phyloP scores from a whole-genome alignment of 2,888 invertebrate species.

The Melinaea marsaeus region DNA sequence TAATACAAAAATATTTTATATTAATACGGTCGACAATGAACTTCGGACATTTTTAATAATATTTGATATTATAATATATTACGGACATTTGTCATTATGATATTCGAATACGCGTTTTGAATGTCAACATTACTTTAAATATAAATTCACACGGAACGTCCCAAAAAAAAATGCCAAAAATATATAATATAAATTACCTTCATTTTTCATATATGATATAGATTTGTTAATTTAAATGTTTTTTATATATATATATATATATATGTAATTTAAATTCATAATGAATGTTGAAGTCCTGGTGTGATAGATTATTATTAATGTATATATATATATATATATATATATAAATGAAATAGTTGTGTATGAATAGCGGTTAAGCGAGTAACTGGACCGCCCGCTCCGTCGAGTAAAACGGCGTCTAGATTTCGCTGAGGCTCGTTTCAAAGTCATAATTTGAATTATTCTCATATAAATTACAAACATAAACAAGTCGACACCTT shows the following conservation, averaged over 20 bases:
- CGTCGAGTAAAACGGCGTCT: constrained; percentile 50
- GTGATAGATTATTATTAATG: too few relatives aligned
- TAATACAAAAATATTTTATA: too few relatives aligned
- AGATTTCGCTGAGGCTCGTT: constrained; percentile 41
- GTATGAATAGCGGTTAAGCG: constrained; percentile 73
- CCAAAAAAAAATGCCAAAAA: constrained; percentile 1
- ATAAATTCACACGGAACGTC: constrained; percentile 5
- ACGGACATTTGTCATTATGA: constrained; percentile 20
- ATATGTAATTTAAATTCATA: too few relatives aligned
- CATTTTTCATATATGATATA: background rate
- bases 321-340: too few relatives aligned
- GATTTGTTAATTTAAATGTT: too few relatives aligned
- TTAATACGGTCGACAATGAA: constrained; percentile 7
- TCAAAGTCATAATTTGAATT: constrained; percentile 27
- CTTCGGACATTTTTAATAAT: constrained; percentile 10
- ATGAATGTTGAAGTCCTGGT: too few relatives aligned
- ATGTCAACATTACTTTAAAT: constrained; percentile 20
- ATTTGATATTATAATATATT: constrained; percentile 20
- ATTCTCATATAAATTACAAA: constrained; percentile 17
- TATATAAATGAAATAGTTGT: constrained; percentile 15
- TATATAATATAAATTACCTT: background rate
- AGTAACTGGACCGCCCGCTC: constrained; percentile 69
- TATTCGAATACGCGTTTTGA: constrained; percentile 14
- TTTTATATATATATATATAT: too few relatives aligned
- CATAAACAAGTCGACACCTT: constrained; percentile 16